These are phyloP conservation scores for Condylostylus longicornis DNA, from an alignment of 1,140 invertebrate species.

Conservation along the genomic window DNA sequence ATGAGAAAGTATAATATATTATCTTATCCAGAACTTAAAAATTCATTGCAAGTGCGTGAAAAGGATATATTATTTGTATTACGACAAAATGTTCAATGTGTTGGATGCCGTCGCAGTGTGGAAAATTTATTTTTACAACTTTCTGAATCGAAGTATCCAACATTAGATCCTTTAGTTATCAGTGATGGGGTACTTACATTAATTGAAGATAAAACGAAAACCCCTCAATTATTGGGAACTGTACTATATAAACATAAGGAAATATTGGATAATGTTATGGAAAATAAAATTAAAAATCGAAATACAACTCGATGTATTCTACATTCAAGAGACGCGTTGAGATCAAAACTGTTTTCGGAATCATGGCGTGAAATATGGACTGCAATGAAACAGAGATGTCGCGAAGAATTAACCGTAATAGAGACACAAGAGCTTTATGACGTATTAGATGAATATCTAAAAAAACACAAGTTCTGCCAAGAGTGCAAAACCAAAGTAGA, in stretches of 20 bases:
- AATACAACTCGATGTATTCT: conserved; percentile 73
- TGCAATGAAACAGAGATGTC: conserved; percentile 65
- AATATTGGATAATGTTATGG: conserved; percentile 57
- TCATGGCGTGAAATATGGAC: conserved; percentile 77
- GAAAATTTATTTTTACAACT: conserved; percentile 72
- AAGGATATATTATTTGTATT: conserved; percentile 68
- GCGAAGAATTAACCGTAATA: conserved; percentile 71
- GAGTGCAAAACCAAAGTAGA: conserved; percentile 81
- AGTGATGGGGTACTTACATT: conserved; percentile 57
- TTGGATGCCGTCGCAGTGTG: conserved; percentile 78
- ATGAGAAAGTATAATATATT: conserved; percentile 60
- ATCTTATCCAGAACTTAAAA: conserved; percentile 59
- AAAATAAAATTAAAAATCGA: conserved; percentile 68
- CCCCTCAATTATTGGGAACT: conserved; percentile 61
- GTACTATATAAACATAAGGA: conserved; percentile 72
- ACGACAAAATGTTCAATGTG: conserved; percentile 78
- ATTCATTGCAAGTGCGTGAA: conserved; percentile 67
- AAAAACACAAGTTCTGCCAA: conserved; percentile 82
- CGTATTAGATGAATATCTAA: conserved; percentile 74
- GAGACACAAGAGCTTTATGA: conserved; percentile 65
- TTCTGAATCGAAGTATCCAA: conserved; percentile 62
- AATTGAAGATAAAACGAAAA: conserved; percentile 56
- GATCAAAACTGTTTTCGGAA: conserved; percentile 49
- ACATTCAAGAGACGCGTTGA: conserved; percentile 75
- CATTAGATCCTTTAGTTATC: conserved; percentile 64